Base-by-base conservation (phyloP, 2,797 vertebrate genomes). In the Tamandua tetradactyla region DNA sequence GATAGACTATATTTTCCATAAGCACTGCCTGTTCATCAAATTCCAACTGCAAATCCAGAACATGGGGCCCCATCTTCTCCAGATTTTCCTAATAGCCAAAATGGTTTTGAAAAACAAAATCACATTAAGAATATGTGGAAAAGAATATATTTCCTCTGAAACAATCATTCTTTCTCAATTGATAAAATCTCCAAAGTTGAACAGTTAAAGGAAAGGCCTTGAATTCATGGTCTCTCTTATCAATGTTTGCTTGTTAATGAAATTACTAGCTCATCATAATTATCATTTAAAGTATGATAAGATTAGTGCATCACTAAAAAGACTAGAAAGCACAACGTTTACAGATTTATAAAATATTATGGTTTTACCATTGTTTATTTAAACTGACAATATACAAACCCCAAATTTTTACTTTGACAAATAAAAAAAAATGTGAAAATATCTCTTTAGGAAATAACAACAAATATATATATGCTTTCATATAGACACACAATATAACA, bases 11-110 rank as follows among this genome's bases (percentile, higher is more conserved):
- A 91, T 99, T 99, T 97, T 99, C 99, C 98, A 98, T 97, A 59
- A 99, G 98, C 76, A 99, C 99, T 0, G 98, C 96, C n/a, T 98
- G 98, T 95, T 99, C 99, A 75, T 99, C 99, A 96, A 99, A 99
- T 98, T 99, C 99, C 98, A 99, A 98, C 15, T 99, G 98, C 91
- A 99, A 98, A 96, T 99, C 99, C 96, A 99, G 98, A 93, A 99
- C 99, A 86, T 98, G 97, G 5, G 99, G 98, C 2, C 99, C 99
- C 2, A 98, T 99, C 97, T 99, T 99, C 98, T 99, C 99, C 96
- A 99, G 98, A 95, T 99, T 99, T 96, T 99, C 99, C 99, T 99
- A 97, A 61, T 1, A 64, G 61, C 25, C 52, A 72, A 74, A 47
- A 12, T 7, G 22, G 47, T 80, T 95, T 94, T n/a, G 23, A 87